Evolutionary conservation across 2,797 vertebrate species (phyloP).

Genomic region (Serranus cabrilla): DNA sequence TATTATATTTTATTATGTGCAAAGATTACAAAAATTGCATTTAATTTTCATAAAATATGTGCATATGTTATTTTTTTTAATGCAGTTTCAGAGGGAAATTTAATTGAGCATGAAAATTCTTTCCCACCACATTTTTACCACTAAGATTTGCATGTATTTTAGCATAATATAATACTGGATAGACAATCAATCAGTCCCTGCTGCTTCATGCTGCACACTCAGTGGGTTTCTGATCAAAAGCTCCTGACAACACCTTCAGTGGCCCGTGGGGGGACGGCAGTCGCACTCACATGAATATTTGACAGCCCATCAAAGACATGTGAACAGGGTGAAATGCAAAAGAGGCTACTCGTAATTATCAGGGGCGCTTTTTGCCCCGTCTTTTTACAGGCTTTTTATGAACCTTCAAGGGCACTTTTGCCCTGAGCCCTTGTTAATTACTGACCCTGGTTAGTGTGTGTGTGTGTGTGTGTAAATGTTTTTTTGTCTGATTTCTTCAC

Average conservation of each 20-base stretch:
- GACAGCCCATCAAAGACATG: constrained; percentile 62
- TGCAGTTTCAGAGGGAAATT: not conserved
- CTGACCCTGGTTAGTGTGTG: constrained; percentile 39
- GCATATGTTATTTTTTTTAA: not conserved
- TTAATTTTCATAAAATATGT: not conserved
- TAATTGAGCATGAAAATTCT: not conserved
- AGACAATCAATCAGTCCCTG: not conserved
- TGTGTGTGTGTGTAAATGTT: constrained; percentile 36
- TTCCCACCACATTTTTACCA: not conserved
- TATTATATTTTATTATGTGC: not conserved
- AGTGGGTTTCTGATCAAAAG: constrained; percentile 57
- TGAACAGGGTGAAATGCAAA: constrained; percentile 61
- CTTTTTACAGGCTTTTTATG: constrained; percentile 54
- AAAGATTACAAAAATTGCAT: not conserved
- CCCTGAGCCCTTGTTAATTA: constrained; percentile 61
- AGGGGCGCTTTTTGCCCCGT: constrained; percentile 29
- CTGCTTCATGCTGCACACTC: constrained; percentile 24
- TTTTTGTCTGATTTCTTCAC: constrained; percentile 44
- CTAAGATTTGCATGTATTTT: constrained; percentile 7
- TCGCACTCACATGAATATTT: constrained; percentile 62
- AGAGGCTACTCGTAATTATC: constrained; percentile 51
- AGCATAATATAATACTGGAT: not conserved
- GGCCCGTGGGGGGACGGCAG: constrained; percentile 43
- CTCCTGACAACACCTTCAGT: constrained; percentile 43
- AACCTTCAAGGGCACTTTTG: constrained; percentile 56